Evolutionary conservation across 2,113 vertebrate species (phyloP).

Genomic region (Tautogolabrus adspersus): DNA sequence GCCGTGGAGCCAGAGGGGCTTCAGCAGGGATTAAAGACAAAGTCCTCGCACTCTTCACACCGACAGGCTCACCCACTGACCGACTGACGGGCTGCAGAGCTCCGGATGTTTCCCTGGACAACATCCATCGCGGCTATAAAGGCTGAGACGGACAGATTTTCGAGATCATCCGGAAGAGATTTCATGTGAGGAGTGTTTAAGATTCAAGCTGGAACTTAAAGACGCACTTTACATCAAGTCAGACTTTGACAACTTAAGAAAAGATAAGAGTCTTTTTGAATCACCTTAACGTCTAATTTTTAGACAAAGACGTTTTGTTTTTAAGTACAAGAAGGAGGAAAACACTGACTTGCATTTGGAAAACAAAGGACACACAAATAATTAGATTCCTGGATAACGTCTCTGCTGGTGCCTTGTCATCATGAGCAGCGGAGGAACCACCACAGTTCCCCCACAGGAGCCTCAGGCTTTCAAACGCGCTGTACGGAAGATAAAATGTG

Average conservation of each 20-base stretch:
- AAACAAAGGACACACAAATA: neutral
- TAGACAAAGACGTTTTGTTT: too few species aligned
- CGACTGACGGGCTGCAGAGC: constrained; percentile 9
- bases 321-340: too few species aligned
- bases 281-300: too few species aligned
- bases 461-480: constrained; percentile 71
- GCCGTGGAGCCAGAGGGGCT: constrained; percentile 42
- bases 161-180: neutral
- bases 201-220: too few species aligned
- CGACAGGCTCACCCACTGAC: constrained; percentile 48
- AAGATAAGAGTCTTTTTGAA: too few species aligned
- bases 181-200: too few species aligned
- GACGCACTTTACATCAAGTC: too few species aligned
- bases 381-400: neutral
- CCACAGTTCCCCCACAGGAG: constrained; percentile 44
- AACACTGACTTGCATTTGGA: too few species aligned
- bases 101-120: constrained; percentile 19
- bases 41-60: constrained; percentile 46
- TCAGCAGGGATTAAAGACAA: constrained; percentile 45
- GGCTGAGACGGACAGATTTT: neutral
- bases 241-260: too few species aligned
- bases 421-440: constrained; percentile 65
- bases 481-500: constrained; percentile 79
- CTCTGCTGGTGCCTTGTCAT: neutral
- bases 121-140: constrained; percentile 8